Evolutionary conservation across 2,888 invertebrate species (phyloP).

Genomic region (Hecatera dysodea): DNA sequence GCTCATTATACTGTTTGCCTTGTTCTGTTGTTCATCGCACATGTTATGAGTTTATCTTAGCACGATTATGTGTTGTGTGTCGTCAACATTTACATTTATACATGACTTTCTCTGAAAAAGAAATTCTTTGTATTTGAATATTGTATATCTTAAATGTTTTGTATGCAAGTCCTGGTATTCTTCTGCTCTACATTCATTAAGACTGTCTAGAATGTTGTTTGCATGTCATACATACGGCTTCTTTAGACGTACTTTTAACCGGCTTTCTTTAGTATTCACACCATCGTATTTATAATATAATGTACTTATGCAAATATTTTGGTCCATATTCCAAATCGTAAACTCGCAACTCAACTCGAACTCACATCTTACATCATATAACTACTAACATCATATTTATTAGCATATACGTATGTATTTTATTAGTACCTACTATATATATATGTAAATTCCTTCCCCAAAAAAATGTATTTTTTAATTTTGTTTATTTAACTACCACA

Average conservation of each 20-base stretch:
- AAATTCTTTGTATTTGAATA: constrained; percentile 52
- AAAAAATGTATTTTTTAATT: too few species aligned
- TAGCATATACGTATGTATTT: too few species aligned
- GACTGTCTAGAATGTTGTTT: constrained; percentile 19
- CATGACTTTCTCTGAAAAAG: constrained; percentile 63
- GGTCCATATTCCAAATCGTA: too few species aligned
- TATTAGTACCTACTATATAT: too few species aligned
- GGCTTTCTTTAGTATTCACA: neutral
- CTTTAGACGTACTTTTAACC: neutral
- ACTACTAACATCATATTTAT: too few species aligned
- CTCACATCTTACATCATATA: too few species aligned
- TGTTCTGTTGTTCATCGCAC: constrained; percentile 54
- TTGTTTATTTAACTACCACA: too few species aligned
- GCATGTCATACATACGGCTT: constrained; percentile 4
- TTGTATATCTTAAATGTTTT: constrained; percentile 33
- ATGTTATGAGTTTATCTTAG: constrained; percentile 62
- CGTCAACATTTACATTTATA: constrained; percentile 55
- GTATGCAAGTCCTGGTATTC: constrained; percentile 42
- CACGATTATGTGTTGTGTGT: constrained; percentile 60
- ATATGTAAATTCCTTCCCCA: too few species aligned
- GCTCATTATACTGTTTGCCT: constrained; percentile 64
- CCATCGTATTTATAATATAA: neutral
- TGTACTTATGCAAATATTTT: neutral
- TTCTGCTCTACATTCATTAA: constrained; percentile 42
- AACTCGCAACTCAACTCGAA: too few species aligned